Evolutionary conservation across 1,140 invertebrate species (phyloP).

Genomic region (Drosophila paulistorum): DNA sequence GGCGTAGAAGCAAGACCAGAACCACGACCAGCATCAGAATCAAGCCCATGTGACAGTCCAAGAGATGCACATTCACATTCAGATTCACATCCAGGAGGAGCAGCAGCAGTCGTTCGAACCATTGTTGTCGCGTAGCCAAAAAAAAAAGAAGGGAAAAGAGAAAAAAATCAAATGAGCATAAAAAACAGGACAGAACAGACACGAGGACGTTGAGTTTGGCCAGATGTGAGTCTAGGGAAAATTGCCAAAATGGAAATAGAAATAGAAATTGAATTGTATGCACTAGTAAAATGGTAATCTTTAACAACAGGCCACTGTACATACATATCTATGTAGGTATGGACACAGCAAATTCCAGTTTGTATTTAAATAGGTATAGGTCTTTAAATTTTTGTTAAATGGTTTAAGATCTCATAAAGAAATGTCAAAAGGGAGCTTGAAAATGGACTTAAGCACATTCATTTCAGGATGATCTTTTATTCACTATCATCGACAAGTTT

Average conservation of each 20-base stretch:
- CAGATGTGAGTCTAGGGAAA: slow-evolving; percentile 27
- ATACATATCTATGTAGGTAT: not conserved
- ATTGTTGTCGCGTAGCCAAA: slow-evolving; percentile 47
- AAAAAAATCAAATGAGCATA: slow-evolving; percentile 52
- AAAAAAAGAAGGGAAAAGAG: slow-evolving; percentile 18
- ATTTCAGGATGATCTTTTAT: too few relatives aligned
- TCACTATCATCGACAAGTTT: too few relatives aligned
- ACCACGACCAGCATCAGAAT: slow-evolving; percentile 24
- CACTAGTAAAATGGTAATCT: slow-evolving; percentile 1
- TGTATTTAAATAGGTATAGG: too few relatives aligned
- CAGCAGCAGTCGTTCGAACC: slow-evolving; percentile 20
- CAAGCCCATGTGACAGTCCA: slow-evolving; percentile 25
- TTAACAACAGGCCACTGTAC: slow-evolving; percentile 5
- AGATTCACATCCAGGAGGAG: slow-evolving; percentile 11
- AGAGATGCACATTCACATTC: slow-evolving; percentile 24
- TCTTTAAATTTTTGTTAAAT: not conserved
- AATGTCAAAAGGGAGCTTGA: too few relatives aligned
- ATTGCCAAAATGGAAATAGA: slow-evolving; percentile 28
- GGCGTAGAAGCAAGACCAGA: slow-evolving; percentile 29
- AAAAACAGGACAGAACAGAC: slow-evolving; percentile 16
- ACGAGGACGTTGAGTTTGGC: not conserved
- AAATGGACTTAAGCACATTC: too few relatives aligned
- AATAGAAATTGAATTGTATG: slow-evolving; percentile 49
- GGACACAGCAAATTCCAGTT: not conserved
- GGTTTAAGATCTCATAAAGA: too few relatives aligned